Base-by-base conservation (phyloP, 2,113 vertebrate species). In the Siphamia tubifer region DNA sequence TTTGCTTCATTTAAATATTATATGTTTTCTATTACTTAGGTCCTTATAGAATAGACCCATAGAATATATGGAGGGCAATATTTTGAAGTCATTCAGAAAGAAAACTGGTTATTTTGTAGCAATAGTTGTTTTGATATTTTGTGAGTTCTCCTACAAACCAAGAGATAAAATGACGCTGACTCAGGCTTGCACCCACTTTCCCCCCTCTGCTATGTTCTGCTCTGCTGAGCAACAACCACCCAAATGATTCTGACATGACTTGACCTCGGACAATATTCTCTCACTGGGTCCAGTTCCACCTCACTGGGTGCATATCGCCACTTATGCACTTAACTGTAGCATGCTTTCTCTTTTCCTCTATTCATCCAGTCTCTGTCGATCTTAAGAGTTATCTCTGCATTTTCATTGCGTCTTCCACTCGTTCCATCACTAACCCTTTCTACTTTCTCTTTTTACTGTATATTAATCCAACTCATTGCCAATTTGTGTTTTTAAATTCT, bases 251-350 rank as follows among this genome's bases (percentile, higher is more conserved):
- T 93, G 88, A 92, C 68, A 79, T 11, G 82, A 77, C 75, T 77
- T 84, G 73, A 87, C 81, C 77, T 44, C 30, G 71, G 79, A 92
- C 89, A 93, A 58, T 24, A 40, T 78, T 88, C 64, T 88, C 86
- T 87, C 75, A 85, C 72, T 42, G 71, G 77, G 91, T 94, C 83
- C 84, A 77, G 75, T 93, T 94, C 91, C 89, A 87, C 81, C 72
- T 93, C 72, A 34, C 65, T 92, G 87, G 67, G 74, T 89, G 83
- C 89, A 88, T 82, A 76, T 72, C 48, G 81, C 82, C 87, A 89
- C 75, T 93, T 90, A 93, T 66, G 77, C 74, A 92, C 82, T 91
- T 93, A 85, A 80, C 55, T 73, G 70, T 70, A 80, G 74, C 62
- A 56, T 66, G 83, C 77, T 76, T 61, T 84, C 40, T 79, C 63